A percentile compares a stretch with the other conserved stretches of the same genome.
Evolutionary conservation across 2,113 vertebrate species (phyloP).

Genomic region (Murina feae): DNA sequence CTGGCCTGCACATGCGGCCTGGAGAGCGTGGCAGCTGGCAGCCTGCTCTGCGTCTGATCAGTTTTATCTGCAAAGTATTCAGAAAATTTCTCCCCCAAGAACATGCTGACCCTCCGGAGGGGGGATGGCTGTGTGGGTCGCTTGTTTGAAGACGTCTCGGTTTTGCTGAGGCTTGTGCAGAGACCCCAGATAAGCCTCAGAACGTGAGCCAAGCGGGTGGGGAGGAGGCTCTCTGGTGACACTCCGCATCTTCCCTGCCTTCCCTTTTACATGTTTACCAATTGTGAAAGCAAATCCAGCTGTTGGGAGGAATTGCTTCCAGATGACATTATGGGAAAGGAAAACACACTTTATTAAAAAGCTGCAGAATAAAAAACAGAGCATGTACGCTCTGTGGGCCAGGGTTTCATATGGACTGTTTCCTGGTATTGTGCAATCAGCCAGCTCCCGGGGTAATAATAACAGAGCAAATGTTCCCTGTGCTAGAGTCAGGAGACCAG

Average conservation of each 20-base stretch:
- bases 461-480: not conserved
- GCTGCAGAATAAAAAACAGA: slow-evolving; percentile 71
- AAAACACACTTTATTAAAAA: slow-evolving; percentile 68
- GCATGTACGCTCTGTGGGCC: slow-evolving; percentile 49
- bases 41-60: slow-evolving; percentile 67
- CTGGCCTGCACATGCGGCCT: not conserved
- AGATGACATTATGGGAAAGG: slow-evolving; percentile 77
- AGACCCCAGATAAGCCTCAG: slow-evolving; percentile 67
- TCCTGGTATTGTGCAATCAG: slow-evolving; percentile 68
- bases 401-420: slow-evolving; percentile 56
- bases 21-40: slow-evolving; percentile 6
- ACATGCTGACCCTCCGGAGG: slow-evolving; percentile 61
- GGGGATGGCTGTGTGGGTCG: slow-evolving; percentile 26
- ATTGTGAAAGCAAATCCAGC: slow-evolving; percentile 74
- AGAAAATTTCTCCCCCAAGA: slow-evolving; percentile 62
- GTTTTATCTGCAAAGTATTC: slow-evolving; percentile 67
- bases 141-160: slow-evolving; percentile 47
- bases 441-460: slow-evolving; percentile 28
- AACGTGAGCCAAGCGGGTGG: slow-evolving; percentile 61
- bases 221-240: not conserved
- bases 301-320: slow-evolving; percentile 76
- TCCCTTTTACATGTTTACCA: slow-evolving; percentile 72
- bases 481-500: not conserved
- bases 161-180: slow-evolving; percentile 62
- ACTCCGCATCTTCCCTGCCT: slow-evolving; percentile 35